A percentile compares a stretch with the other conserved stretches of the same genome.
Evolutionary conservation across 1,140 invertebrate species (phyloP).

Genomic region (Drosophila mojavensis): DNA sequence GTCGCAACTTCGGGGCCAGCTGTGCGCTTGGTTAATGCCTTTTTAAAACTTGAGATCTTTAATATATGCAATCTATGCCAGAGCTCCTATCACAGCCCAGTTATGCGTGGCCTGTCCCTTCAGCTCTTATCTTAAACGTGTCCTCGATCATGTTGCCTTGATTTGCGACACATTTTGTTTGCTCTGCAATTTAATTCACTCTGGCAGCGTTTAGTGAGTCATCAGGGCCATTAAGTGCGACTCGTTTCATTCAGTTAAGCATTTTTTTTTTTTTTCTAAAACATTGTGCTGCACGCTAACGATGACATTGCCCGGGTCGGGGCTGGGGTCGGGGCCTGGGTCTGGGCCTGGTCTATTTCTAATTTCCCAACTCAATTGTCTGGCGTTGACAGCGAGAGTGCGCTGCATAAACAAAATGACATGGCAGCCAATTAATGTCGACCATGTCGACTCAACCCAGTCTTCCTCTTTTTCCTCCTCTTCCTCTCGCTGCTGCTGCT

Average conservation of each 20-base stretch:
- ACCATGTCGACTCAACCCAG: constrained; percentile 48
- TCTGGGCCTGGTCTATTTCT: constrained; percentile 44
- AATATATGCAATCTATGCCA: too few relatives aligned
- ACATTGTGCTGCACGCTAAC: constrained; percentile 26
- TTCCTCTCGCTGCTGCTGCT: background rate
- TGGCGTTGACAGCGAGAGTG: constrained; percentile 61
- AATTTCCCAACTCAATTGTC: constrained; percentile 63
- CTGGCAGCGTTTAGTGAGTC: constrained; percentile 2
- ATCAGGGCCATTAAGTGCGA: constrained; percentile 26
- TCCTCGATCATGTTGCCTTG: background rate
- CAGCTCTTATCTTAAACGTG: too few relatives aligned
- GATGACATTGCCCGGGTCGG: constrained; percentile 1
- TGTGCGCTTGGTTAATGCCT: constrained; percentile 1
- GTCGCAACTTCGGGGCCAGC: constrained; percentile 4
- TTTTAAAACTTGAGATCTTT: background rate
- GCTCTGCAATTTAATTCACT: constrained; percentile 19
- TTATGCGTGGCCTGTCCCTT: too few relatives aligned
- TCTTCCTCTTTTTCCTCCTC: background rate
- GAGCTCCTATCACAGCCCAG: too few relatives aligned
- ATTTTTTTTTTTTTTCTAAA: constrained; percentile 7
- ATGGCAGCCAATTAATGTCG: constrained; percentile 80
- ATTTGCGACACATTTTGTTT: background rate
- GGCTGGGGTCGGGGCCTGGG: background rate
- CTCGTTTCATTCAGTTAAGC: constrained; percentile 17
- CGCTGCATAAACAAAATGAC: constrained; percentile 73